Conservation (phyloP, 35 echinoderm and acorn worm species). For the Strongylocentrotus purpuratus region DNA sequence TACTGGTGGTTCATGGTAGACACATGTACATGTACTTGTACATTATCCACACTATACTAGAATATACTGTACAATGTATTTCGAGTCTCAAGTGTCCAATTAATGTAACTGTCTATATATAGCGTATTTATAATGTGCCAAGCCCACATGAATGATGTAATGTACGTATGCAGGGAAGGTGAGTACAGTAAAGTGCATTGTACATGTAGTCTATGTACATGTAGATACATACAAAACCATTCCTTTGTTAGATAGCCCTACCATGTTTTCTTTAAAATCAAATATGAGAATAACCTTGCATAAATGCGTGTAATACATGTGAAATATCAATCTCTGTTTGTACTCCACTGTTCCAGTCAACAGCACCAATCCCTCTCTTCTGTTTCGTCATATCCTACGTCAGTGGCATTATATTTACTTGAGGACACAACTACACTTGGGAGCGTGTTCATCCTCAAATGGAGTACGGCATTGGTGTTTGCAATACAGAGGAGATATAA, state of each 20-base stretch:
- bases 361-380: neutral
- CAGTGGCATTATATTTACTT: slow-evolving; percentile 8
- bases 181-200: neutral
- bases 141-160: too few relatives aligned
- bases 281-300: neutral
- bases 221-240: too few relatives aligned
- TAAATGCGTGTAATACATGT: neutral
- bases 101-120: too few relatives aligned
- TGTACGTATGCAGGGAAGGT: too few relatives aligned
- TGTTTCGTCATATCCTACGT: neutral
- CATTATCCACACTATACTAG: too few relatives aligned
- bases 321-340: neutral
- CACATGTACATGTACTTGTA: neutral
- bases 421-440: neutral
- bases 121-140: too few relatives aligned
- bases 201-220: neutral
- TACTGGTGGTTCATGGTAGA: neutral
- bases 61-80: too few relatives aligned
- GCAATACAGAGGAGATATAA: neutral
- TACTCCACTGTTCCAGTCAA: neutral
- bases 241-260: too few relatives aligned
- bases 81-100: too few relatives aligned
- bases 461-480: neutral
- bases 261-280: neutral
- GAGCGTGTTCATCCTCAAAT: neutral